Evolutionary conservation across 2,113 vertebrate genomes (phyloP).

Genomic region (Cephalopholis sonnerati): DNA sequence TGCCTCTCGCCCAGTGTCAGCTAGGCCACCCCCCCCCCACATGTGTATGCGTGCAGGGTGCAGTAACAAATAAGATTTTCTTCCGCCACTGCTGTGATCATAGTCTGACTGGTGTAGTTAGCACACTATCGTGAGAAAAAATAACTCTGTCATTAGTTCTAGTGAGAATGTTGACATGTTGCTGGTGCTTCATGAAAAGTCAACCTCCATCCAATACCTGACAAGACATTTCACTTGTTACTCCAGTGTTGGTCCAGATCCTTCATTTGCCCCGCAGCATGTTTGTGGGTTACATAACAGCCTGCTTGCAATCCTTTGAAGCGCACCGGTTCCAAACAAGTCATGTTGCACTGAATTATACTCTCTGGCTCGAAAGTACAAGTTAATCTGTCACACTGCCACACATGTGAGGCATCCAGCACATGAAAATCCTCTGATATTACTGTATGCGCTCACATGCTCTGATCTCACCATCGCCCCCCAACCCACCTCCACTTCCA

Average conservation of each 20-base stretch:
- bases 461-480: background rate
- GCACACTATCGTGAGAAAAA: too few species aligned
- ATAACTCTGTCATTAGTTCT: too few species aligned
- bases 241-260: background rate
- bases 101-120: background rate
- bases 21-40: too few species aligned
- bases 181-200: background rate
- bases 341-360: background rate
- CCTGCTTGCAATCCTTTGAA: background rate
- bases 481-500: background rate
- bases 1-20: too few species aligned
- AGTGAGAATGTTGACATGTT: background rate
- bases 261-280: background rate
- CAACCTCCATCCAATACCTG: background rate
- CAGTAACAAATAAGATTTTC: too few species aligned
- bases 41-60: too few species aligned
- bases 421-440: background rate
- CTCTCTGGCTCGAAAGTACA: background rate
- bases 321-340: conserved; percentile 15
- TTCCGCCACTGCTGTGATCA: background rate
- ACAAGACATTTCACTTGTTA: background rate
- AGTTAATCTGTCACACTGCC: conserved; percentile 2
- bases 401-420: conserved; percentile 16
- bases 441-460: background rate
- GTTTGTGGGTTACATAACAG: conserved; percentile 1